These are phyloP conservation scores for Agrochola macilenta DNA, from an alignment of 2,888 invertebrate species.

Conservation along the genomic window DNA sequence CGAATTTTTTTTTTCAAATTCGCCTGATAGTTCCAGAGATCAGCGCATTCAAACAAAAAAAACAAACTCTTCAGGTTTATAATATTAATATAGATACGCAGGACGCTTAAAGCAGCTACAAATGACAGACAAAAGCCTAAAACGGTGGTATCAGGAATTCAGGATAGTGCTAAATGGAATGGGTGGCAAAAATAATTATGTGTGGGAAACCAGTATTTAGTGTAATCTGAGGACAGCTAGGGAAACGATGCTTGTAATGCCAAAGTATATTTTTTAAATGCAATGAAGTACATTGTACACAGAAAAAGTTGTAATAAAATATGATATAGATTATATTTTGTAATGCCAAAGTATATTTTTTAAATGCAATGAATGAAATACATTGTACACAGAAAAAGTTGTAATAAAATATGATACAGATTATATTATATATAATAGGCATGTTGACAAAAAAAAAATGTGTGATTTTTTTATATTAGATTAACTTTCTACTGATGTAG, in stretches of 20 bases:
- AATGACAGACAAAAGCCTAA: neutral
- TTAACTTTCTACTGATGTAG: neutral
- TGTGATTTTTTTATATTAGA: too few relatives aligned
- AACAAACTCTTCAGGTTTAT: too few relatives aligned
- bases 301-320: neutral
- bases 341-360: too few relatives aligned
- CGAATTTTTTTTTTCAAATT: too few relatives aligned
- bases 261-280: conserved; percentile 13
- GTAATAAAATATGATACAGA: too few relatives aligned
- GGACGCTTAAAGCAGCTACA: neutral
- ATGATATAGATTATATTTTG: too few relatives aligned
- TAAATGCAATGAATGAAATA: too few relatives aligned
- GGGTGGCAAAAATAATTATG: neutral
- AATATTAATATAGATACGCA: neutral
- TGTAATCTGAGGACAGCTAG: neutral
- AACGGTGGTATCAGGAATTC: neutral
- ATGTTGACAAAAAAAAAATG: too few relatives aligned
- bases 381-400: too few relatives aligned
- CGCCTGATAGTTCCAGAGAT: too few relatives aligned
- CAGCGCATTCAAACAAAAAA: too few relatives aligned
- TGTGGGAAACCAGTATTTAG: neutral
- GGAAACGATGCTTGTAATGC: neutral
- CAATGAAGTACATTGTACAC: conserved; percentile 11
- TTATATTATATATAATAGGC: too few relatives aligned
- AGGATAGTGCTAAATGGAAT: neutral